Conservation (phyloP, 1,140 invertebrate species). For the Callitettix versicolor region DNA sequence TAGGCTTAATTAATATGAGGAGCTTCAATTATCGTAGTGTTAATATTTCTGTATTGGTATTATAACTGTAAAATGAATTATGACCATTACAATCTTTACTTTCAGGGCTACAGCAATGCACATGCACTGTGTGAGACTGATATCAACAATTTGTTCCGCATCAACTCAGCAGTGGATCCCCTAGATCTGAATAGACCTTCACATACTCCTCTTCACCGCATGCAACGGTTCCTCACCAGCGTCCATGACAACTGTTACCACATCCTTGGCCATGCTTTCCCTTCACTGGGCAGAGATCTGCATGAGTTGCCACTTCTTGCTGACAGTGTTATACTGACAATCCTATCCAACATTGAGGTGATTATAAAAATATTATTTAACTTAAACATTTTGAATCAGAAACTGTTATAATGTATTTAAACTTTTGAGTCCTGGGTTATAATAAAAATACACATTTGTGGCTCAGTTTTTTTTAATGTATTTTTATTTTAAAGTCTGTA, state of each 20-base stretch:
- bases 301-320: constrained; percentile 58
- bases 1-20: too few species aligned
- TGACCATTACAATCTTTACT: constrained; percentile 15
- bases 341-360: constrained; percentile 55
- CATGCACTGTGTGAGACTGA: constrained; percentile 61
- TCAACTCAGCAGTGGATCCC: constrained; percentile 26
- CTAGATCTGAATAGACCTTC: constrained; percentile 31
- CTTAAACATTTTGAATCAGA: too few species aligned
- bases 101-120: constrained; percentile 52
- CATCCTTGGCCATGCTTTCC: constrained; percentile 64
- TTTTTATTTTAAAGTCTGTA: too few species aligned
- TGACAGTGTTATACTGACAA: constrained; percentile 46
- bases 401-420: too few species aligned
- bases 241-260: constrained; percentile 66
- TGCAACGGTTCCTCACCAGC: constrained; percentile 57
- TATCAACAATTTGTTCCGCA: constrained; percentile 51
- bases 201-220: constrained; percentile 25
- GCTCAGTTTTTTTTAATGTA: too few species aligned
- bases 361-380: constrained; percentile 8
- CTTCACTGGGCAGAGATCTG: constrained; percentile 69
- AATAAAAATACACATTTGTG: too few species aligned
- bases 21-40: too few species aligned
- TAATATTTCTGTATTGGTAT: too few species aligned
- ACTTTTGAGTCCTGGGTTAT: too few species aligned
- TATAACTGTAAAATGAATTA: too few species aligned